These are phyloP conservation scores for Sepiola atlantica DNA, from an alignment of 2,888 invertebrate species.

Conservation along the genomic window DNA sequence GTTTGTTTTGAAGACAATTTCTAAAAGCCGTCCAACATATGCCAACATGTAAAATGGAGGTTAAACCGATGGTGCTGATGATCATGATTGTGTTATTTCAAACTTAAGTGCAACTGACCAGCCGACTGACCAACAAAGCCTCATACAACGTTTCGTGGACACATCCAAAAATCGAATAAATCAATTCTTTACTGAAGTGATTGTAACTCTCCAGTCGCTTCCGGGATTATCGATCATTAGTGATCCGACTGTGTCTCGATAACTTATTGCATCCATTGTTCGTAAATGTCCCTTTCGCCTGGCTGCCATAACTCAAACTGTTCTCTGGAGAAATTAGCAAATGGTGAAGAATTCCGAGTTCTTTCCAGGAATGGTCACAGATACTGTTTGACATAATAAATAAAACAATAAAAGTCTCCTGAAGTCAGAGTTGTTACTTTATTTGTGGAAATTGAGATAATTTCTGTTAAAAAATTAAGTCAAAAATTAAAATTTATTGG, in stretches of 20 bases:
- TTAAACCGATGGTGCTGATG: too few species aligned
- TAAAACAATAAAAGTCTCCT: not conserved
- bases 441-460: not conserved
- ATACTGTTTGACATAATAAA: not conserved
- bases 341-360: not conserved
- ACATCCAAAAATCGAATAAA: not conserved
- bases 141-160: too few species aligned
- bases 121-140: too few species aligned
- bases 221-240: not conserved
- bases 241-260: not conserved
- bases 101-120: too few species aligned
- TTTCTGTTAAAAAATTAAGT: too few species aligned
- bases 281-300: not conserved
- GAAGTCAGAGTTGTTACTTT: not conserved
- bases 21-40: too few species aligned
- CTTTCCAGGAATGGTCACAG: not conserved
- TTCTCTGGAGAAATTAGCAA: slow-evolving; percentile 21
- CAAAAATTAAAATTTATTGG: too few species aligned
- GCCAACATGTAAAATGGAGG: too few species aligned
- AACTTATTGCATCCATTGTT: not conserved
- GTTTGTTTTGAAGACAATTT: too few species aligned
- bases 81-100: too few species aligned
- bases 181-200: not conserved
- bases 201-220: not conserved
- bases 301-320: not conserved